Base-by-base conservation (phyloP, 2,888 invertebrate species). In the Rhagophthalmus giganteus region DNA sequence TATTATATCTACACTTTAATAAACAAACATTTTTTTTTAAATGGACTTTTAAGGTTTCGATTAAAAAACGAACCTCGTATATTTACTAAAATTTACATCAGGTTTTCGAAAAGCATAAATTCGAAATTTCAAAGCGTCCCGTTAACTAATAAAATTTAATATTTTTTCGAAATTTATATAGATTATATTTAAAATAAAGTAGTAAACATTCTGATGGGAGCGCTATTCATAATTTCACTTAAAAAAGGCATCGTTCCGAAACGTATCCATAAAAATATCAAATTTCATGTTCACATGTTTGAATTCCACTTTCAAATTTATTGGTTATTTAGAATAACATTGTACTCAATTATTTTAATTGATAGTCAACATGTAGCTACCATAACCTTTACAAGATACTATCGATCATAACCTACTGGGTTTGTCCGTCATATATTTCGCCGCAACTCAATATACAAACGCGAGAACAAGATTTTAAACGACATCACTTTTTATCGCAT, bases 311-410 rank as follows among this genome's bases (percentile, higher is more conserved):
- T 32, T 27, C 24, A 38, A 42, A 49, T 56, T 49, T 56, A 56
- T 53, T 37, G 38, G 48, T 53, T 45, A 49, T 53, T 53, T 53
- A 45, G 30, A 35, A 41, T 33, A 53, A 53, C 48, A 49, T 45
- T 33, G 52, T 52, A 53, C 33, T 45, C 49, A 53, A 53, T 55
- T 55, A 52, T 47, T 52, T 55, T 55, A 52, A 55, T 55, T 55
- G 47, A 55, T 52, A 38, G 52, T 42, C 45, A 34, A 44, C 54
- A 35, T 50, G 50, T 45, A 54, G 53, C 44, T 54, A 49, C 49
- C 24, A 49, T 37, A 49, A 35, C 49, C 24, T 37, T 30, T 41
- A 24, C 30, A 35, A 34, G 16, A 9, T 37, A 13, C 13, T 10
- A 42, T 49, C 12, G 9, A 39, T 47, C 47, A 47, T 47, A 39